phyloP scores from a whole-genome alignment of 2,797 vertebrate genomes.

The Staurois parvus region DNA sequence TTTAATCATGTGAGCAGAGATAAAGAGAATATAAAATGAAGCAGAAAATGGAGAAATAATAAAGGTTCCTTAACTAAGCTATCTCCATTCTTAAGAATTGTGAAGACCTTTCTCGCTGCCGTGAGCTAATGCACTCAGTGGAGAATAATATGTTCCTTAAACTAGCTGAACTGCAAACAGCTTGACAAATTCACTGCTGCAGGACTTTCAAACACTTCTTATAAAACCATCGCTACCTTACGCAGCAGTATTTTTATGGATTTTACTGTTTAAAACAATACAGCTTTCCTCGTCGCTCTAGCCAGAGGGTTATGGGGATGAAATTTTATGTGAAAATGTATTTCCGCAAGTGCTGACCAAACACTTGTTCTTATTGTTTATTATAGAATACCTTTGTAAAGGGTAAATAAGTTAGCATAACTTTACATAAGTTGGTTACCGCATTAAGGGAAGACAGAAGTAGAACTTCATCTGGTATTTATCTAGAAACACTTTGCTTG shows the following conservation, averaged over 20 bases:
- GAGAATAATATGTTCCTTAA: constrained; percentile 62
- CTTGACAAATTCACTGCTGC: constrained; percentile 63
- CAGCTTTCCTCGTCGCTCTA: constrained; percentile 19
- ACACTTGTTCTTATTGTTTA: constrained; percentile 44
- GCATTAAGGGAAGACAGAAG: background rate
- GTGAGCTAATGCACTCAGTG: constrained; percentile 47
- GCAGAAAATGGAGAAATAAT: constrained; percentile 61
- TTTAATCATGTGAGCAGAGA: constrained; percentile 69
- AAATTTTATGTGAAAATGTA: constrained; percentile 55
- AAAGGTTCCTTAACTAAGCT: constrained; percentile 58
- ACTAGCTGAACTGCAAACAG: constrained; percentile 51
- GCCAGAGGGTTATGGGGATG: constrained; percentile 24
- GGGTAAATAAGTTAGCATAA: constrained; percentile 32
- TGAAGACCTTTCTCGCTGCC: constrained; percentile 55
- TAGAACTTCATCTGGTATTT: background rate
- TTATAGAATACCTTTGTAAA: constrained; percentile 23
- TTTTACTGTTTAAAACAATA: constrained; percentile 51
- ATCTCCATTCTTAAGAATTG: constrained; percentile 64
- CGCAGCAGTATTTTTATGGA: constrained; percentile 50
- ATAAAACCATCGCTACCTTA: constrained; percentile 57
- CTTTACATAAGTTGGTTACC: constrained; percentile 25
- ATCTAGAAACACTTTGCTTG: background rate
- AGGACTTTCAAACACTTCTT: constrained; percentile 54
- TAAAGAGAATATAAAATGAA: constrained; percentile 71
- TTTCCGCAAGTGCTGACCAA: constrained; percentile 48